Conservation (phyloP, 2,113 vertebrate genomes). For the Ariopsis seemanni region DNA sequence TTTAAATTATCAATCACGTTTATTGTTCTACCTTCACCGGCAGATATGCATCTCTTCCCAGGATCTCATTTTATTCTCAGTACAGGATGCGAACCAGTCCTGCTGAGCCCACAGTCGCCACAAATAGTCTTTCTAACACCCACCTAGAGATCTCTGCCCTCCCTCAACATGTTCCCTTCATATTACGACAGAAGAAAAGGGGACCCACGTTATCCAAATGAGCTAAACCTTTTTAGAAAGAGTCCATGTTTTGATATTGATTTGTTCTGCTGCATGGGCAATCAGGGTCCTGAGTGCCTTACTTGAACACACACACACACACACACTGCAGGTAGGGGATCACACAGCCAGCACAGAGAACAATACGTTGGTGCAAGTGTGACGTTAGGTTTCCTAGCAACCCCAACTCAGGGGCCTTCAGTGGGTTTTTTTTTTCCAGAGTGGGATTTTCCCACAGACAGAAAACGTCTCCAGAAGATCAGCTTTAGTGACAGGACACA, state of each 20-base stretch:
- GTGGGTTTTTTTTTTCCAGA: constrained; percentile 64
- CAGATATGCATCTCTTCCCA: background rate
- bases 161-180: background rate
- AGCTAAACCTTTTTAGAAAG: background rate
- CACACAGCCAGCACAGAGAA: constrained; percentile 42
- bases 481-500: background rate
- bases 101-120: background rate
- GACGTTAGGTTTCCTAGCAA: constrained; percentile 78
- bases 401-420: constrained; percentile 69
- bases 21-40: background rate
- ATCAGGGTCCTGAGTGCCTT: background rate
- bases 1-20: background rate
- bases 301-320: constrained; percentile 4
- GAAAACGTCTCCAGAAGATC: constrained; percentile 41
- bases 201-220: constrained; percentile 18
- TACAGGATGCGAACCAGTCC: background rate
- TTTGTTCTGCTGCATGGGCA: background rate
- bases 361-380: constrained; percentile 66
- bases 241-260: background rate
- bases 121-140: background rate
- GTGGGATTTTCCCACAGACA: constrained; percentile 75
- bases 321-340: constrained; percentile 41
- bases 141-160: background rate
- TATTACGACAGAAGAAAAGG: constrained; percentile 16
- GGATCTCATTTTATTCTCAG: background rate